These are phyloP conservation scores for Lethenteron camtschaticum DNA, from an alignment of 2,113 vertebrate genomes.

Conservation along the genomic window DNA sequence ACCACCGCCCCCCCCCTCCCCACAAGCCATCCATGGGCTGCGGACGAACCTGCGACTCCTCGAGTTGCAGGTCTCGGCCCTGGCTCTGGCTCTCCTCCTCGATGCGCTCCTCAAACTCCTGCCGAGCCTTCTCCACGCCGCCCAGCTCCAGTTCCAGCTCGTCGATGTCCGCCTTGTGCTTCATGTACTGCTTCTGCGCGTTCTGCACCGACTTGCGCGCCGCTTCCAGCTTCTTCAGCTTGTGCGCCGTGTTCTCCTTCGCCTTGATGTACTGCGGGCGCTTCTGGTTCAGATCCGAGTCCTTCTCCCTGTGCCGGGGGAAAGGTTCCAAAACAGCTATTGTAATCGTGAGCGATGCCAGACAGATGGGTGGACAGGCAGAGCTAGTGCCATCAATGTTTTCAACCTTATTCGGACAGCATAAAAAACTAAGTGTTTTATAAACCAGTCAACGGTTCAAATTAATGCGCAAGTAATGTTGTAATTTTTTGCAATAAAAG, in stretches of 20 bases:
- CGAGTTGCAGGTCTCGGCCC: constrained; percentile 31
- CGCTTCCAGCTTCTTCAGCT: constrained; percentile 40
- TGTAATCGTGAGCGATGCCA: no score
- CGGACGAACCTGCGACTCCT: constrained; percentile 39
- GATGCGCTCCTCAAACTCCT: constrained; percentile 29
- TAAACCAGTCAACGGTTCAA: no score
- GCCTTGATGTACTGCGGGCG: constrained; percentile 54
- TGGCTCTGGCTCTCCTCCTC: constrained; percentile 20
- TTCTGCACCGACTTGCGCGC: constrained; percentile 24
- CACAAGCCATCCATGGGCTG: not conserved
- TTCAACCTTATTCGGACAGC: not conserved
- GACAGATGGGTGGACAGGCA: no score
- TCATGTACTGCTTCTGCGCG: constrained; percentile 21
- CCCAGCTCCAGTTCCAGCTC: constrained; percentile 28
- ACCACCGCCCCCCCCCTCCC: not conserved
- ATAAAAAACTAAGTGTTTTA: no score
- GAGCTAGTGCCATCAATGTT: no score
- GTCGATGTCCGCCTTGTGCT: constrained; percentile 33
- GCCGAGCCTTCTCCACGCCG: constrained; percentile 36
- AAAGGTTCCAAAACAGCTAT: not conserved
- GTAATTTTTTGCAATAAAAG: no score
- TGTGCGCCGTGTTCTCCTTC: constrained; percentile 58
- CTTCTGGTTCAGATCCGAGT: constrained; percentile 35
- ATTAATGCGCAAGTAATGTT: no score
- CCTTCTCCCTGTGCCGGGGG: constrained; percentile 30